phyloP scores from a whole-genome alignment of 2,113 vertebrate genomes.

The Saccopteryx bilineata region DNA sequence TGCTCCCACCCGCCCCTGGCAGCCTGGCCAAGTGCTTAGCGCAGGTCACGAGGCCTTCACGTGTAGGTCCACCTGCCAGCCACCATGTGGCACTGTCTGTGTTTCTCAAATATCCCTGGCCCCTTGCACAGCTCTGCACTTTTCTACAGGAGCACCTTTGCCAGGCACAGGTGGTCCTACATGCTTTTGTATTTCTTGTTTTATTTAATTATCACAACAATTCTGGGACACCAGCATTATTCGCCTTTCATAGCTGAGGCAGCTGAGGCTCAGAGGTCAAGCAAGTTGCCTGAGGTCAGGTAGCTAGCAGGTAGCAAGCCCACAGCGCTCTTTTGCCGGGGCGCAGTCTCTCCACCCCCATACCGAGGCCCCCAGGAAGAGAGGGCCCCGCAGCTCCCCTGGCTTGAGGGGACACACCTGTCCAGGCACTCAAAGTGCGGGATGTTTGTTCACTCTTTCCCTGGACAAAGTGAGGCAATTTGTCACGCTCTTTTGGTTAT shows the following conservation, averaged over 20 bases:
- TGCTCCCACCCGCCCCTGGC: neutral
- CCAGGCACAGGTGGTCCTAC: no score
- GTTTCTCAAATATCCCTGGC: neutral
- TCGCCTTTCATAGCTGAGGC: neutral
- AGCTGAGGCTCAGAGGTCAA: neutral
- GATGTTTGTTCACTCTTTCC: neutral
- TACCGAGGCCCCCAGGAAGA: neutral
- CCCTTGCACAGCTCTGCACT: neutral
- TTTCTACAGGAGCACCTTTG: neutral
- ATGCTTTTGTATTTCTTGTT: neutral
- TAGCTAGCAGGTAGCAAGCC: neutral
- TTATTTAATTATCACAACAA: neutral
- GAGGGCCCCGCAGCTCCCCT: neutral
- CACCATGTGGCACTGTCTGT: neutral
- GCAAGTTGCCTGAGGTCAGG: neutral
- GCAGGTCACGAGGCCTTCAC: neutral
- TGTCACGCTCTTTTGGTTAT: constrained; percentile 58
- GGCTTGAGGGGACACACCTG: neutral
- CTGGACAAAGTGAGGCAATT: constrained; percentile 75
- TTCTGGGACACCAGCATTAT: neutral
- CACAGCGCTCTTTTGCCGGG: rapidly evolving
- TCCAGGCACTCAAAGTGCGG: neutral
- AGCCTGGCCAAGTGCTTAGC: neutral
- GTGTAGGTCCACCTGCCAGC: neutral
- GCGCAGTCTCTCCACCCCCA: neutral